Base-by-base conservation (phyloP, 1,140 invertebrate species). In the Conus ventricosus region DNA sequence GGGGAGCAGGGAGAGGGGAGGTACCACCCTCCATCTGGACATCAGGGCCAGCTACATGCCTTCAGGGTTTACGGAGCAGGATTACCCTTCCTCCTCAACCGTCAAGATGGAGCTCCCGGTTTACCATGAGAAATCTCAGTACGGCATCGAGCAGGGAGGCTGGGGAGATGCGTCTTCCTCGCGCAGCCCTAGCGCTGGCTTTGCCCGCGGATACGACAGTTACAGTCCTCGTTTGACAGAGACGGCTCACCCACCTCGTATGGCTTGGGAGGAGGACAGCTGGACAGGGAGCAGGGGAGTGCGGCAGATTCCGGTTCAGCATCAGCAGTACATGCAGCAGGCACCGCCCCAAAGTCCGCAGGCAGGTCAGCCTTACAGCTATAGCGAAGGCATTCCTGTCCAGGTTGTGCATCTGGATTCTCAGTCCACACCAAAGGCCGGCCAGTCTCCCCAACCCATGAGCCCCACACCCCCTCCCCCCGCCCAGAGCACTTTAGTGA, bases 401-500 rank as follows among this genome's bases (percentile, higher is more conserved):
- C 85, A 84, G 53, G 78, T 85, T 27, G 8, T 87, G 60, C 60
- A 85, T 83, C 5, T 82, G 10, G 87, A 82, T 27, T 83, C 87
- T 75, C 87, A 51, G 60, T 60, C 53, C 25, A 25, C n/a, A 4
- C 81, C 23, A 15, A 39, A 53, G 53, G 81, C 25, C 0, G 39
- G n/a, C 85, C 57, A 20, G 57, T 88, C 87, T n/a, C 87, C 89
- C 51, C 85, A 87, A 53, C 85, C 87, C 87, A 17, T 51, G 90
- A 81, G 71, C 84, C 75, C 90, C 87, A 76, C 76, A 85, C 57
- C 90, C 87, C 54, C 88, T 86, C 81, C 82, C 11, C 85, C 85
- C 25, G 89, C 89, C 39, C 83, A 90, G 39, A 93, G 91, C 89
- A 89, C 91, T 53, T 85, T 93, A 63, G 91, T 93, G 20, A 93